Base-by-base conservation (phyloP, 1,140 invertebrate species). In the Tetranychus cinnabarinus region DNA sequence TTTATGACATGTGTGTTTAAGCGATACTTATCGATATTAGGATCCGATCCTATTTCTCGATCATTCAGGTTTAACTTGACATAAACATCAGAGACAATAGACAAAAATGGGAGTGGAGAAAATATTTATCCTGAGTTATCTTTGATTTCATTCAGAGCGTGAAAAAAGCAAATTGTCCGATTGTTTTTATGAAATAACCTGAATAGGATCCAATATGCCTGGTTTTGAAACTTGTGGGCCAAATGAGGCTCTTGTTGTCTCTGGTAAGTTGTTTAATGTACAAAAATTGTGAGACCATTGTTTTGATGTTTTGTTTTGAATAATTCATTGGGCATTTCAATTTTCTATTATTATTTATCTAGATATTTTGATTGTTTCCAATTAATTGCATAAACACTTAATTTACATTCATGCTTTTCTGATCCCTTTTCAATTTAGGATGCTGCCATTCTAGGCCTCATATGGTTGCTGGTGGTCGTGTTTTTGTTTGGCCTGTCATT, bases 161-260 rank as follows among this genome's bases (percentile, higher is more conserved):
- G 23, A 23, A 23, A 23, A 23, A 23, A 23, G 23, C 23, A 23
- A 23, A 23, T 23, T 23, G 23, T 23, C 23, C 23, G 0, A 23
- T 23, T 23, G 23, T 23, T 23, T 23, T 23, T 23, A 23, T 23
- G 23, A 23, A 23, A 23, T 23, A 23, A 23, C 23, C 23, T 23
- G 23, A 23, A 23, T 23, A 23, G 23, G 23, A 23, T 0, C 0
- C 23, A 42, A 42, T 42, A 66, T 81, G 67, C 88, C 85, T 79
- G 89, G 89, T 69, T 96, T 96, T 74, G 89, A 95, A 63, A 92
- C 88, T 63, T 97, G 92, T 74, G 92, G 91, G 46, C 92, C 92
- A 3, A 97, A 97, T 71, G 90, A 96, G 75, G 91, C 91, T 37
- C 77, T 97, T 59, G 89, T 97, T 36, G 88, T 97, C 65, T 95